These are phyloP conservation scores for Apostichopus parvimensis DNA, from an alignment of 35 echinoderm and acorn worm species.

Conservation along the genomic window DNA sequence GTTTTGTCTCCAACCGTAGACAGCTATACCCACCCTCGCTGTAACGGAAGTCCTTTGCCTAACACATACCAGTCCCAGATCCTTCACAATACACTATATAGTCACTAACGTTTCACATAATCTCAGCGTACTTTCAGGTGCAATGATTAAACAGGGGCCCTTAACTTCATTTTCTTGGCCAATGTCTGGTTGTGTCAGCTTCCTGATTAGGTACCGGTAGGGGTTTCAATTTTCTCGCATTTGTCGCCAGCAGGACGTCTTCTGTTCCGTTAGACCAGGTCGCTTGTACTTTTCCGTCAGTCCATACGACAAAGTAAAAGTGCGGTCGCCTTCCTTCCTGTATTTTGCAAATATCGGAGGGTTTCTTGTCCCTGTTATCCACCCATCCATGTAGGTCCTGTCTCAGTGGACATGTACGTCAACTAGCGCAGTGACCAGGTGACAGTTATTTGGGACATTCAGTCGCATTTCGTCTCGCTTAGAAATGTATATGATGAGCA, in stretches of 20 bases:
- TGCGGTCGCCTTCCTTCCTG: background rate
- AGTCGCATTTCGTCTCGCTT: too few relatives aligned
- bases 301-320: slow-evolving; percentile 2
- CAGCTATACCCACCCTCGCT: background rate
- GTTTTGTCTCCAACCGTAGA: slow-evolving; percentile 13
- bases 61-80: slow-evolving; percentile 5
- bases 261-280: slow-evolving; percentile 17
- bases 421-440: too few relatives aligned
- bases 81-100: background rate
- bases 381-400: too few relatives aligned
- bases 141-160: slow-evolving; percentile 48
- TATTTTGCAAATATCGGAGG: background rate
- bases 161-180: slow-evolving; percentile 37
- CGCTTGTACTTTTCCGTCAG: slow-evolving; percentile 24
- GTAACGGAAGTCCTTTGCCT: slow-evolving; percentile 1
- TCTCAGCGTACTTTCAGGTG: slow-evolving; percentile 39
- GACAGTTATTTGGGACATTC: too few relatives aligned
- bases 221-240: slow-evolving; percentile 51
- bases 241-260: slow-evolving; percentile 40
- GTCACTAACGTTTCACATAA: slow-evolving; percentile 3
- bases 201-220: slow-evolving; percentile 28
- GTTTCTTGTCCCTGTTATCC: too few relatives aligned
- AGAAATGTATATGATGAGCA: too few relatives aligned
- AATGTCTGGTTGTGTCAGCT: slow-evolving; percentile 42
- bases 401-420: too few relatives aligned